phyloP scores from a whole-genome alignment of 2,797 vertebrate species.

The Botia almorhae region DNA sequence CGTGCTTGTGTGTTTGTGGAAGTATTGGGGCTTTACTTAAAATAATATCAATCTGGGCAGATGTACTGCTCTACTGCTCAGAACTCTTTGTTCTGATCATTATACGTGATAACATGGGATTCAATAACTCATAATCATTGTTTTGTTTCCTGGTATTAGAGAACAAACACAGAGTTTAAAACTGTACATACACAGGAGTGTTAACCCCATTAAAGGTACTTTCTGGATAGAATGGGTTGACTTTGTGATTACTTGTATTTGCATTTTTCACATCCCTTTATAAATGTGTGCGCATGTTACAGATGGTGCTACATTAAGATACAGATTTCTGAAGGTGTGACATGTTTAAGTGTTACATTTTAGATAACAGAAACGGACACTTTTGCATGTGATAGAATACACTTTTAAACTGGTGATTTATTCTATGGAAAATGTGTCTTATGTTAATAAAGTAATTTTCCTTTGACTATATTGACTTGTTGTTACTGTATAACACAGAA shows the following conservation, averaged over 20 bases:
- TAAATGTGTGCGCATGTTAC: conserved; percentile 54
- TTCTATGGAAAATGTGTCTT: not conserved
- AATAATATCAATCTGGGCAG: no score
- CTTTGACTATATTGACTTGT: not conserved
- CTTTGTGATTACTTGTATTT: conserved; percentile 54
- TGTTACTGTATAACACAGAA: not conserved
- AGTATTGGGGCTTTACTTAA: no score
- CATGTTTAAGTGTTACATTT: conserved; percentile 69
- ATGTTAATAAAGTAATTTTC: not conserved
- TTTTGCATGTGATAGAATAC: conserved; percentile 68
- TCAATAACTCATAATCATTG: not conserved
- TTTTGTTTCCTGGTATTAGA: conserved; percentile 29
- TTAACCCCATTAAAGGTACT: conserved; percentile 55
- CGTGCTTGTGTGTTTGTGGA: no score
- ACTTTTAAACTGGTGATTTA: conserved; percentile 41
- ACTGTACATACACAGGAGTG: conserved; percentile 39
- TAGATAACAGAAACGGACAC: conserved; percentile 69
- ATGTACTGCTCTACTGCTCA: no score
- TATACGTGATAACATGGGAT: conserved; percentile 7
- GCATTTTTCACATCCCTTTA: conserved; percentile 46
- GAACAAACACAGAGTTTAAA: conserved; percentile 23
- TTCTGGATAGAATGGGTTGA: conserved; percentile 40
- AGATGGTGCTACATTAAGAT: conserved; percentile 64
- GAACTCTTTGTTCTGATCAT: not conserved
- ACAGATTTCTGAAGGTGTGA: conserved; percentile 66